phyloP scores from a whole-genome alignment of 2,797 vertebrate species.

The Varecia variegata region DNA sequence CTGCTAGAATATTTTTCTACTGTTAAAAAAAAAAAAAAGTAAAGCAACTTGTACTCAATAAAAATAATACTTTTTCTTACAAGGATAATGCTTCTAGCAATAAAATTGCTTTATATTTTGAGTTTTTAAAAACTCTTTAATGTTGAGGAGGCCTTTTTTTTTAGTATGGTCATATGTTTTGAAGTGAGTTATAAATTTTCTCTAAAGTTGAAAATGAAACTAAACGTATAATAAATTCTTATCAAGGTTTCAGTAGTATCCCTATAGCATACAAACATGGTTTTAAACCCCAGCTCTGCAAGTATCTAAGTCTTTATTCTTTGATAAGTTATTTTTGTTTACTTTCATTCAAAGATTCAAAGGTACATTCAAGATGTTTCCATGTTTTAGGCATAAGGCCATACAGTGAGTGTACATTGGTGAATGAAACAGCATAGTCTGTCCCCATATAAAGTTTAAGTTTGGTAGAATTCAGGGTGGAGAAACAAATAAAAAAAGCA shows the following conservation, averaged over 20 bases:
- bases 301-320: background rate
- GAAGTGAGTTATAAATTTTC: slow-evolving; percentile 12
- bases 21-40: slow-evolving; percentile 25
- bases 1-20: background rate
- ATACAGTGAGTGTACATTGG: background rate
- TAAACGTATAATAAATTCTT: background rate
- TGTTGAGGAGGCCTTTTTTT: background rate
- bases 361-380: background rate
- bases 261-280: background rate
- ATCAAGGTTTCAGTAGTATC: background rate
- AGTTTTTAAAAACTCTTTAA: background rate
- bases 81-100: background rate
- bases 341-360: background rate
- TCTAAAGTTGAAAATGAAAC: slow-evolving; percentile 48
- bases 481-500: background rate
- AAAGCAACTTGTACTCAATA: background rate
- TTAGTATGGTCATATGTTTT: background rate
- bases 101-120: background rate
- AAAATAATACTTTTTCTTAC: background rate
- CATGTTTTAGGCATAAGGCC: background rate
- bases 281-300: background rate
- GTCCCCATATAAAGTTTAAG: background rate
- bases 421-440: background rate
- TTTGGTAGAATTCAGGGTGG: background rate
- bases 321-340: background rate